Conservation (phyloP, 1,140 invertebrate genomes). For the Dendrolimus punctatus region DNA sequence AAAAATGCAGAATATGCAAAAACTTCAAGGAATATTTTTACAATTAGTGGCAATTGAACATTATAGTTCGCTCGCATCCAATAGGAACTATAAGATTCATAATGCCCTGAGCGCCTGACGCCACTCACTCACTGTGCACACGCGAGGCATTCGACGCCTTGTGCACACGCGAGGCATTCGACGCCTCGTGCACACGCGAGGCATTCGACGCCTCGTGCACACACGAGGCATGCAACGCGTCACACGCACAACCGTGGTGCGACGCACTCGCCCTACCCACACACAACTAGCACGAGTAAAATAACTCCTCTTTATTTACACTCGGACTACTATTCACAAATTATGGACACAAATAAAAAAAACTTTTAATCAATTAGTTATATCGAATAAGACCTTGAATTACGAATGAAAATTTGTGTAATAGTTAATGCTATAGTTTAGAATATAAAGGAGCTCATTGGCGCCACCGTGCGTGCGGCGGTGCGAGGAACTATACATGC, state of each 20-base stretch:
- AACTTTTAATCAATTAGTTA: constrained; percentile 44
- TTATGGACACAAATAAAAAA: constrained; percentile 49
- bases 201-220: too few species aligned
- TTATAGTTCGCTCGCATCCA: constrained; percentile 69
- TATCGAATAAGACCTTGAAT: constrained; percentile 55
- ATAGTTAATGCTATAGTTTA: constrained; percentile 65
- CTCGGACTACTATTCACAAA: constrained; percentile 45
- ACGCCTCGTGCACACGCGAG: too few species aligned
- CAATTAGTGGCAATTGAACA: constrained; percentile 66
- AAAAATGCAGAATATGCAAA: constrained; percentile 71
- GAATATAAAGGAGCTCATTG: constrained; percentile 62
- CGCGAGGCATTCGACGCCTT: too few species aligned
- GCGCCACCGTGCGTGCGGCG: constrained; percentile 53
- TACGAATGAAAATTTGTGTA: constrained; percentile 58
- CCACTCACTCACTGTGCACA: background rate
- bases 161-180: too few species aligned
- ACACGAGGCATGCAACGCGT: too few species aligned
- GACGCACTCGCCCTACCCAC: constrained; percentile 29
- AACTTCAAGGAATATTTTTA: constrained; percentile 66
- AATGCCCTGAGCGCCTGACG: constrained; percentile 40
- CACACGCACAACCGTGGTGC: too few species aligned
- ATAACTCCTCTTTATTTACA: constrained; percentile 50
- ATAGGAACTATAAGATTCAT: constrained; percentile 72
- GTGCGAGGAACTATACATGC: constrained; percentile 70
- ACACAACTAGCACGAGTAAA: constrained; percentile 61